phyloP scores from a whole-genome alignment of 2,888 invertebrate species.

The Drosophila subquinaria region DNA sequence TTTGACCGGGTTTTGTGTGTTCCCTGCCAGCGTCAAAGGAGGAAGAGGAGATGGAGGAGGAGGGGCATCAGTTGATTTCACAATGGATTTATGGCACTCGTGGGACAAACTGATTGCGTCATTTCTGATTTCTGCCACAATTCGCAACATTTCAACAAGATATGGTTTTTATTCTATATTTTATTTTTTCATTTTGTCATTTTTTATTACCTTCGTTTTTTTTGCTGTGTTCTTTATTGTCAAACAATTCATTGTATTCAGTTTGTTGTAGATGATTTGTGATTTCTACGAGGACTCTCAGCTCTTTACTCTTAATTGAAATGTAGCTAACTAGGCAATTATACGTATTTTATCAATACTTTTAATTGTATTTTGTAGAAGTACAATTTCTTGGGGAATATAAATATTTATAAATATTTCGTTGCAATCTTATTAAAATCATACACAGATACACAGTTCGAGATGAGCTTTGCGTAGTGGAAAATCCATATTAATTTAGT shows the following conservation, averaged over 20 bases:
- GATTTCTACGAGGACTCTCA: conserved; percentile 21
- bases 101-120: conserved; percentile 70
- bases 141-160: conserved; percentile 45
- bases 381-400: conserved; percentile 4
- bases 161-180: conserved; percentile 22
- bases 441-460: conserved; percentile 28
- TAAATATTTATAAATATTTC: background rate
- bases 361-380: conserved; percentile 8
- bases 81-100: conserved; percentile 75
- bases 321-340: conserved; percentile 13
- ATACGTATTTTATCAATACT: conserved; percentile 11
- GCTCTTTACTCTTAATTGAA: conserved; percentile 39
- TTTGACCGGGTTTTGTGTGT: conserved; percentile 41
- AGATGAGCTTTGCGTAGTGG: background rate
- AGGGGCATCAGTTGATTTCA: conserved; percentile 48
- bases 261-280: conserved; percentile 37
- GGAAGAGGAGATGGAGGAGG: no score
- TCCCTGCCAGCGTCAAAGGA: background rate
- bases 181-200: conserved; percentile 25
- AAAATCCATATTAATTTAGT: background rate
- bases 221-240: conserved; percentile 28
- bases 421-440: conserved; percentile 18
- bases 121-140: conserved; percentile 71
- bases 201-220: conserved; percentile 21
- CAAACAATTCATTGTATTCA: conserved; percentile 31